Evolutionary conservation across 1,140 invertebrate species (phyloP), one percentile per base, ranked within the genome.

Genomic region (Campoletis sonorensis): DNA sequence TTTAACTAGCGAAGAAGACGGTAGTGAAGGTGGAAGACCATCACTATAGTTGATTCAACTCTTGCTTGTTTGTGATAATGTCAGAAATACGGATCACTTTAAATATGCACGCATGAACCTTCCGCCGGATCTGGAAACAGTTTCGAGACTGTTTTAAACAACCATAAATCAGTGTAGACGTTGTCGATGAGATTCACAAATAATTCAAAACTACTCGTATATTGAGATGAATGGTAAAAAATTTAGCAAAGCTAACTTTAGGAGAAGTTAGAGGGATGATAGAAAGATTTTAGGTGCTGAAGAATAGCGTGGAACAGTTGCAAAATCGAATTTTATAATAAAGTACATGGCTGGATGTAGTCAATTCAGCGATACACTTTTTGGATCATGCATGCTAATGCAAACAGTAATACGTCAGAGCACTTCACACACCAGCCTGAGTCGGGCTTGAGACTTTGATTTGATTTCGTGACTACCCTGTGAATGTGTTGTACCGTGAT

Each of bases 361-460:
- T n/a, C 1, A n/a, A 58, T 23, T 21, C 54, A 58, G 16, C 10
- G 54, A 49, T 73, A 51, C 18, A 61, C 54, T 27, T 77, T 8
- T 10, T 49, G 10, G 40, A 11, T 54, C 54, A 18, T 37, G 27
- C 54, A 18, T 37, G 27, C 49, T 64, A 37, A 78, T 64, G 23
- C 2, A 67, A 64, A 78, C 67, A 67, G 45, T 37, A 67, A 78
- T 78, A 78, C 45, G 15, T 7, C 18, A 21, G 23, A 10, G 30
- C 13, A n/a, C 30, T 15, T 23, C n/a, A 4, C 67, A 70, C 5
- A 11, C 11, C 33, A 67, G 26, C 73, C 4, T 15, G 23, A 0
- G 10, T 27, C 30, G 26, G 5, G 40, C 40, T 45, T 11, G 8
- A 45, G 54, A 37, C 54, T 77, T 64, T 64, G 76, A 78, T 78